Conservation (phyloP, 2,888 invertebrate species). For the Eilema griseolum region DNA sequence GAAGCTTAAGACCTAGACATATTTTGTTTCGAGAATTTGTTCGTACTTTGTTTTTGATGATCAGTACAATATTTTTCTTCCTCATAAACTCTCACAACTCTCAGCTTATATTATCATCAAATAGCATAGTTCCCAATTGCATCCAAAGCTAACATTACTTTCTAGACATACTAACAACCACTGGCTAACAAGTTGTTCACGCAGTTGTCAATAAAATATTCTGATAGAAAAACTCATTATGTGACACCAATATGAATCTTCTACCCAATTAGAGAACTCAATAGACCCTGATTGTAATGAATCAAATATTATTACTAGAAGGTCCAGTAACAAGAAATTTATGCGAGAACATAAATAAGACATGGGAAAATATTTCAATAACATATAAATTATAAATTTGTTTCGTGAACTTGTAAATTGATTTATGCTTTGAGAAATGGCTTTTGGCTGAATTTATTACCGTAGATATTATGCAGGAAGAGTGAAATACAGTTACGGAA, state of each 20-base stretch:
- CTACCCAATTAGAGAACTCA: not conserved
- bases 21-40: no score
- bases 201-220: not conserved
- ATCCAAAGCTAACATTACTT: no score
- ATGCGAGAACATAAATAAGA: conserved; percentile 21
- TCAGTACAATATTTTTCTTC: no score
- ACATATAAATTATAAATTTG: conserved; percentile 23
- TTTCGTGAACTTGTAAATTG: conserved; percentile 19
- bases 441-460: conserved; percentile 3
- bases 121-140: no score
- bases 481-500: conserved; percentile 7
- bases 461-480: conserved; percentile 9
- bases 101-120: no score
- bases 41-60: no score
- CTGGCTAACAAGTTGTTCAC: no score
- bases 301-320: conserved; percentile 10
- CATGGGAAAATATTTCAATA: conserved; percentile 14
- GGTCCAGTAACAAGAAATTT: conserved; percentile 15
- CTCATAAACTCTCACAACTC: no score
- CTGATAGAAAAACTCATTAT: not conserved
- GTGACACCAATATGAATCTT: not conserved
- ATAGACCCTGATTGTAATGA: conserved; percentile 11
- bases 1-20: no score
- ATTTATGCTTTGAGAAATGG: conserved; percentile 18
- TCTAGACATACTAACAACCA: no score